Percentiles rank a stretch among this genome's conserved stretches.
These are phyloP conservation scores for Brotula barbata DNA, from an alignment of 2,797 vertebrate species.

Conservation along the genomic window DNA sequence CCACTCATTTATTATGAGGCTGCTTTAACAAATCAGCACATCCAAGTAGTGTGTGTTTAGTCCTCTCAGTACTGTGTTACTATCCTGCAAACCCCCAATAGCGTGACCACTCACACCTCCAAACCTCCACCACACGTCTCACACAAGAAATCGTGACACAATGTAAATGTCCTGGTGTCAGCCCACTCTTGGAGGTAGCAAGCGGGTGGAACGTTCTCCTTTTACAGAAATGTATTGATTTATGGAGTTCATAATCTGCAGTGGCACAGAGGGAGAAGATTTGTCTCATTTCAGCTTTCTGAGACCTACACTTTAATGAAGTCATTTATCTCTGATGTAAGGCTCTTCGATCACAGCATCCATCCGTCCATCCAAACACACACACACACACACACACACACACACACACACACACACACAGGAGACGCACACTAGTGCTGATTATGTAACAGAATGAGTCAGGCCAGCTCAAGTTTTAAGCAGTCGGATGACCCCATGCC, in stretches of 20 bases:
- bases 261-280: slow-evolving; percentile 65
- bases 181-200: slow-evolving; percentile 39
- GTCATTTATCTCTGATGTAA: slow-evolving; percentile 82
- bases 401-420: slow-evolving; percentile 12
- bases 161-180: slow-evolving; percentile 37
- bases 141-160: slow-evolving; percentile 26
- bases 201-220: slow-evolving; percentile 52
- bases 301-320: slow-evolving; percentile 78
- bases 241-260: slow-evolving; percentile 78
- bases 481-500: slow-evolving; percentile 8
- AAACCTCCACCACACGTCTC: slow-evolving; percentile 5
- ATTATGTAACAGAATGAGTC: slow-evolving; percentile 33
- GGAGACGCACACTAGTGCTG: slow-evolving; percentile 12
- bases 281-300: slow-evolving; percentile 72
- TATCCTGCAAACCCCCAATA: too few species aligned
- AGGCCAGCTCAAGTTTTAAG: slow-evolving; percentile 23
- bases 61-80: too few species aligned
- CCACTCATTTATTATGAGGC: too few species aligned
- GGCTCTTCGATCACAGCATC: slow-evolving; percentile 58
- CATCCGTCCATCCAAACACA: slow-evolving; percentile 33
- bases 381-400: slow-evolving; percentile 19
- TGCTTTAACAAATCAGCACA: too few species aligned
- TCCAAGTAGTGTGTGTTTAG: too few species aligned
- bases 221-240: slow-evolving; percentile 76
- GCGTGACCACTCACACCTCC: neutral